Conservation (phyloP, 2,888 invertebrate species). For the Orchesella flavescens region DNA sequence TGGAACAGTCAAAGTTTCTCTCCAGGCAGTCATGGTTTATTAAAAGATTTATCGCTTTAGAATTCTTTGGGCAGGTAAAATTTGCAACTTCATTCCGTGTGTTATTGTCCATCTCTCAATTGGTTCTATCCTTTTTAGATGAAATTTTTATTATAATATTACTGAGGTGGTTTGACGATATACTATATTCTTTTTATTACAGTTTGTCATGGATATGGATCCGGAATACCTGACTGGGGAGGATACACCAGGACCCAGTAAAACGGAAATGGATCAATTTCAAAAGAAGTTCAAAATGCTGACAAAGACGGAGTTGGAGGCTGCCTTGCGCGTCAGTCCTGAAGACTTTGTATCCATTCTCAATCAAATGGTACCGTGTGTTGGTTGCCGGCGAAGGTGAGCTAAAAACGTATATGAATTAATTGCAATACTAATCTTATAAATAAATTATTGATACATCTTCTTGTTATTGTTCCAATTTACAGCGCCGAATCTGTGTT, state of each 20-base stretch:
- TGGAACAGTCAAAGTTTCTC: too few species aligned
- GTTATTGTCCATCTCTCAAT: too few species aligned
- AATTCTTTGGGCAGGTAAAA: too few species aligned
- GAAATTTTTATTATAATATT: too few species aligned
- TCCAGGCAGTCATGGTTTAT: too few species aligned
- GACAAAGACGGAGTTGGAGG: constrained; percentile 84
- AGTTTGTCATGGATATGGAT: constrained; percentile 96
- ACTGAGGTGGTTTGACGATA: too few species aligned
- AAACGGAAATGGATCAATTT: constrained; percentile 89
- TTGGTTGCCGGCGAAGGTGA: constrained; percentile 93
- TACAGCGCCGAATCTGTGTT: constrained; percentile 90
- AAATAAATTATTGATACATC: constrained; percentile 2
- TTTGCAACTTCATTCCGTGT: too few species aligned
- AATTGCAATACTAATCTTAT: not conserved
- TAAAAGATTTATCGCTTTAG: too few species aligned
- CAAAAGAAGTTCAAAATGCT: constrained; percentile 86
- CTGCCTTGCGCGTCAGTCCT: constrained; percentile 87
- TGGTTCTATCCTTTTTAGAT: too few species aligned
- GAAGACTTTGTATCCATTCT: constrained; percentile 88
- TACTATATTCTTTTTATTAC: constrained; percentile 71
- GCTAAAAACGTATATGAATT: too few species aligned
- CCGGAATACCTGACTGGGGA: constrained; percentile 89
- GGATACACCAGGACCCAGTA: constrained; percentile 78
- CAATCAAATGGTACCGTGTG: constrained; percentile 93
- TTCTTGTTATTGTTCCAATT: not conserved